A percentile compares a stretch with the other conserved stretches of the same genome.
Evolutionary conservation across 2,113 vertebrate species (phyloP).

Genomic region (Rousettus leschenaultii): DNA sequence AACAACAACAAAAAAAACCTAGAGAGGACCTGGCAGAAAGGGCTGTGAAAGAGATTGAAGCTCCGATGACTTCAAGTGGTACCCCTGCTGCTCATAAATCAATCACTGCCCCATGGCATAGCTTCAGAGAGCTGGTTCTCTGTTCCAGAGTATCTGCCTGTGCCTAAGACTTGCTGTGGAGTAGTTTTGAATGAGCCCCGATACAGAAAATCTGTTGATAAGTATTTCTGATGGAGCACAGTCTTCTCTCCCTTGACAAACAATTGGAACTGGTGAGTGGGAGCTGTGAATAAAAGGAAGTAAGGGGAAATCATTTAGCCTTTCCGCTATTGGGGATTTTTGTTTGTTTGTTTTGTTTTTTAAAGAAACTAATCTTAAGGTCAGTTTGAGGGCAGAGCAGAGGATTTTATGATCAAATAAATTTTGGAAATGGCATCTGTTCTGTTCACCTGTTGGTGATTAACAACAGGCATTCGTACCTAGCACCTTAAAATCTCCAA

Average conservation of each 20-base stretch:
- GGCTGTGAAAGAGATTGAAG: not conserved
- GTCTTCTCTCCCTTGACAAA: not conserved
- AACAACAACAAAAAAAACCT: not conserved
- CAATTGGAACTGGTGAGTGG: not conserved
- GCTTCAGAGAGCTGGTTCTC: not conserved
- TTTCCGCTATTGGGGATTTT: not conserved
- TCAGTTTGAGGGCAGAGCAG: not conserved
- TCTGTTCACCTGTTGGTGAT: not conserved
- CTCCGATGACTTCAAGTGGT: not conserved
- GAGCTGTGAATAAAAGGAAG: not conserved
- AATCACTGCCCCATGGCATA: not conserved
- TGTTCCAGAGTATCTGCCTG: not conserved
- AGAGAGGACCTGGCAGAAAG: not conserved
- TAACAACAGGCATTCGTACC: not conserved
- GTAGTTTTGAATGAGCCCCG: not conserved
- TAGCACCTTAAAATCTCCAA: not conserved
- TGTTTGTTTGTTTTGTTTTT: not conserved
- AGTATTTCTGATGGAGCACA: not conserved
- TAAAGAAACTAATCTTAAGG: not conserved
- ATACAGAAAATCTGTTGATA: not conserved
- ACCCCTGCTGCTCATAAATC: not conserved
- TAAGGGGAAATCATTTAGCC: not conserved
- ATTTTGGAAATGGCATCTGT: not conserved
- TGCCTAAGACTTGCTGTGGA: not conserved
- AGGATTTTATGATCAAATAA: not conserved